Conservation (phyloP, 2,113 vertebrate genomes). For the Misgurnus mizolepis region DNA sequence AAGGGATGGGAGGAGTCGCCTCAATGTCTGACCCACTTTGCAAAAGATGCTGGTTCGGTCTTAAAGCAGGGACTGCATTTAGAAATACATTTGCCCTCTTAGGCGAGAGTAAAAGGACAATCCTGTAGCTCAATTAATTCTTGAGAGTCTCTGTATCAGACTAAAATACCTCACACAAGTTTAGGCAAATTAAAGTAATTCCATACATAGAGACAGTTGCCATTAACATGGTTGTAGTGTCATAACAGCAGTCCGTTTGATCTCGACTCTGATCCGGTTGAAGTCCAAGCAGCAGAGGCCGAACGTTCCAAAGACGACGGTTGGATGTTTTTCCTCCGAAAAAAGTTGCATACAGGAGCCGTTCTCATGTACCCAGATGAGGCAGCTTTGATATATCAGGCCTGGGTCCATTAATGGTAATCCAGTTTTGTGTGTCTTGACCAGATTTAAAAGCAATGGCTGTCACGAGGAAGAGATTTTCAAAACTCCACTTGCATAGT, state of each 20-base stretch:
- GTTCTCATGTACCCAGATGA: constrained; percentile 19
- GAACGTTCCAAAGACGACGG: constrained; percentile 7
- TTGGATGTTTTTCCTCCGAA: background rate
- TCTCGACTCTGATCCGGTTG: background rate
- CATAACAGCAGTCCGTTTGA: constrained; percentile 20
- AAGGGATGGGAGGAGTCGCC: background rate
- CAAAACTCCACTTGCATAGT: constrained; percentile 85
- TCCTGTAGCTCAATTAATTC: constrained; percentile 26
- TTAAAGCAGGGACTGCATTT: constrained; percentile 54
- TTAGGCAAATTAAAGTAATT: constrained; percentile 9
- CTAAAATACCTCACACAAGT: constrained; percentile 13
- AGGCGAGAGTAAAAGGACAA: constrained; percentile 14
- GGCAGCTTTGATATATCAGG: background rate
- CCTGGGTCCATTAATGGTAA: background rate
- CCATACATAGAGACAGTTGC: constrained; percentile 6
- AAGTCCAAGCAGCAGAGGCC: background rate
- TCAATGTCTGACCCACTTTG: constrained; percentile 18
- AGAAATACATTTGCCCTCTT: constrained; percentile 46
- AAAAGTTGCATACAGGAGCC: constrained; percentile 59
- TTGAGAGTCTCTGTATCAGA: constrained; percentile 13
- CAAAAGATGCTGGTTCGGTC: constrained; percentile 59
- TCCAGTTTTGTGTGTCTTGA: background rate
- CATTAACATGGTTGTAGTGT: constrained; percentile 30
- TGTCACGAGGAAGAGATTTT: constrained; percentile 5
- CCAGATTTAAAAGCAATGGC: constrained; percentile 6